Percentiles rank a stretch among this genome's conserved stretches.
phyloP scores from a whole-genome alignment of 2,797 vertebrate genomes.

The Jordanella pulchra region DNA sequence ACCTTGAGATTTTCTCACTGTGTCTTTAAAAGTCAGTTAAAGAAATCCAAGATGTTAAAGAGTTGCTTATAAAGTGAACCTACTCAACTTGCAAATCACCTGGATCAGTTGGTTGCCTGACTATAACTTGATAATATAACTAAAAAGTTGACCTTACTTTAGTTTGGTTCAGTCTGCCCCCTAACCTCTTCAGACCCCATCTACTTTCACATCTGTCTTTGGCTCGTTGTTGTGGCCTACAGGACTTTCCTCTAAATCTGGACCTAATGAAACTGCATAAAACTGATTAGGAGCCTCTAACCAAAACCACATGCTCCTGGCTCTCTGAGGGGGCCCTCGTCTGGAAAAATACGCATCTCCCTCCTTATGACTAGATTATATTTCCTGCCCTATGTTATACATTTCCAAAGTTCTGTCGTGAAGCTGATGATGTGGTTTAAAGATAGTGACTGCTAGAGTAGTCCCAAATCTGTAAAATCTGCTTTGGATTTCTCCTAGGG shows the following conservation, averaged over 20 bases:
- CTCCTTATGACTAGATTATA: constrained; percentile 70
- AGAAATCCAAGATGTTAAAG: constrained; percentile 26
- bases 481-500: constrained; percentile 76
- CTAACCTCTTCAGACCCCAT: constrained; percentile 35
- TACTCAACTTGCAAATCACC: constrained; percentile 29
- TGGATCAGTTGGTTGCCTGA: constrained; percentile 37
- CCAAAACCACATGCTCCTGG: constrained; percentile 72
- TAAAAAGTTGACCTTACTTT: constrained; percentile 54
- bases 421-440: constrained; percentile 38
- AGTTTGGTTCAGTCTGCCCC: constrained; percentile 18
- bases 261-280: constrained; percentile 80
- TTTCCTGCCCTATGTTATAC: constrained; percentile 69
- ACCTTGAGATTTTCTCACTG: neutral
- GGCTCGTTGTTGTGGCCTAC: constrained; percentile 63
- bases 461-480: constrained; percentile 29
- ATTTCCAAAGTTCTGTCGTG: constrained; percentile 60
- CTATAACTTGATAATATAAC: constrained; percentile 55
- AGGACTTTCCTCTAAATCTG: constrained; percentile 66
- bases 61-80: constrained; percentile 33
- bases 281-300: constrained; percentile 78
- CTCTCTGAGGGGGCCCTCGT: constrained; percentile 60
- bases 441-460: constrained; percentile 40
- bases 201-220: constrained; percentile 73
- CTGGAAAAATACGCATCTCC: constrained; percentile 65
- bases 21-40: constrained; percentile 27